phyloP scores from a whole-genome alignment of 1,140 invertebrate genomes.

The Calephelis virginiensis region DNA sequence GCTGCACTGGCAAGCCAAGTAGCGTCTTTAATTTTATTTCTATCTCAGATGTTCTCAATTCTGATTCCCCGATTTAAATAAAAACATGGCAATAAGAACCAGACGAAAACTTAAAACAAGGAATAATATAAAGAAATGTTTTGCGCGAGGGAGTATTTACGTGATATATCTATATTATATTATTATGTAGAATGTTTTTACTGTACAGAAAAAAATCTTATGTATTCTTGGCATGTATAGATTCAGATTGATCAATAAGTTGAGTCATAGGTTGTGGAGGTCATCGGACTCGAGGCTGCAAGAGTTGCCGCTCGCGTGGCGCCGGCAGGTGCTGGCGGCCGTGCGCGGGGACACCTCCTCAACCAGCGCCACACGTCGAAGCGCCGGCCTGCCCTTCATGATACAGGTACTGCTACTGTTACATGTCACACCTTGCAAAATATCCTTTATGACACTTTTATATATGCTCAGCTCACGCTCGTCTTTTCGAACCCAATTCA shows the following conservation, averaged over 20 bases:
- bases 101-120: too few relatives aligned
- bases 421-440: background rate
- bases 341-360: conserved; percentile 77
- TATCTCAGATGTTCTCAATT: too few relatives aligned
- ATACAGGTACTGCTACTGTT: conserved; percentile 82
- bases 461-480: background rate
- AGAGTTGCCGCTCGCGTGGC: conserved; percentile 84
- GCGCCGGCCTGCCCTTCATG: conserved; percentile 95
- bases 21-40: too few relatives aligned
- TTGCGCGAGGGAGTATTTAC: too few relatives aligned
- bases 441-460: background rate
- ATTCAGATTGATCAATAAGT: background rate
- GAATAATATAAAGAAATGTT: too few relatives aligned
- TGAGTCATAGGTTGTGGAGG: conserved; percentile 69
- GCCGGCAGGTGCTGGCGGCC: conserved; percentile 82
- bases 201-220: too few relatives aligned
- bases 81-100: too few relatives aligned
- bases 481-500: too few relatives aligned
- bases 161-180: background rate
- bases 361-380: conserved; percentile 90
- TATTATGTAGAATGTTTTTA: too few relatives aligned
- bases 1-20: too few relatives aligned
- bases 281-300: conserved; percentile 78
- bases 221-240: too few relatives aligned
- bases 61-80: too few relatives aligned